These are phyloP conservation scores for Etia nguti DNA, from an alignment of 2,113 vertebrate species.

Conservation along the genomic window DNA sequence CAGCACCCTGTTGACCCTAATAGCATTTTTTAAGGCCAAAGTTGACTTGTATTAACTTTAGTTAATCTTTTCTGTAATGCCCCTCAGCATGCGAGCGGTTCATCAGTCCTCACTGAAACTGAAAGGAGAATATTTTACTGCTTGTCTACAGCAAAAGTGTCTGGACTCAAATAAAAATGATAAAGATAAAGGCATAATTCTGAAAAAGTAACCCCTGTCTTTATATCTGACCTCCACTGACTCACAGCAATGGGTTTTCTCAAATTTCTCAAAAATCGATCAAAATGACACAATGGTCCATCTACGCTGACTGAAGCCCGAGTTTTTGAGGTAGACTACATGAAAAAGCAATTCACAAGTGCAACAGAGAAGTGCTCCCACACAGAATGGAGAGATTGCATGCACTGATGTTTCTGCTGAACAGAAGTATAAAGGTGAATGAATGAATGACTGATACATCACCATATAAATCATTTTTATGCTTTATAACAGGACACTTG, in stretches of 20 bases:
- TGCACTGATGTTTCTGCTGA: background rate
- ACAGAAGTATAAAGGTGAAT: background rate
- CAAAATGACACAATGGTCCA: background rate
- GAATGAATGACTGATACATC: background rate
- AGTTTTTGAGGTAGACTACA: background rate
- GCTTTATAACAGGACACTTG: background rate
- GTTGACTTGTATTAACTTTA: background rate
- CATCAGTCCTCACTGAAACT: background rate
- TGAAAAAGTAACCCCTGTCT: background rate
- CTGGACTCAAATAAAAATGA: background rate
- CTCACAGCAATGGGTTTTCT: background rate
- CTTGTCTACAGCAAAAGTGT: background rate
- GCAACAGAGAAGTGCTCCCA: background rate
- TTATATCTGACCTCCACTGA: background rate
- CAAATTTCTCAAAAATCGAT: background rate
- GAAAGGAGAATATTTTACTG: background rate
- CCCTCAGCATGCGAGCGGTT: fast-evolving
- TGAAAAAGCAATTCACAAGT: background rate
- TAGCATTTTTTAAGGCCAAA: background rate
- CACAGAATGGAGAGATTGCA: background rate
- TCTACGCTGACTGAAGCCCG: background rate
- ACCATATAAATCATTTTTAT: background rate
- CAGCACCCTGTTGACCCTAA: background rate
- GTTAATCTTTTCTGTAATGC: background rate
- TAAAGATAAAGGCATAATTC: background rate